Evolutionary conservation across 2,797 vertebrate species (phyloP).

Genomic region (Gobionotothen gibberifrons): DNA sequence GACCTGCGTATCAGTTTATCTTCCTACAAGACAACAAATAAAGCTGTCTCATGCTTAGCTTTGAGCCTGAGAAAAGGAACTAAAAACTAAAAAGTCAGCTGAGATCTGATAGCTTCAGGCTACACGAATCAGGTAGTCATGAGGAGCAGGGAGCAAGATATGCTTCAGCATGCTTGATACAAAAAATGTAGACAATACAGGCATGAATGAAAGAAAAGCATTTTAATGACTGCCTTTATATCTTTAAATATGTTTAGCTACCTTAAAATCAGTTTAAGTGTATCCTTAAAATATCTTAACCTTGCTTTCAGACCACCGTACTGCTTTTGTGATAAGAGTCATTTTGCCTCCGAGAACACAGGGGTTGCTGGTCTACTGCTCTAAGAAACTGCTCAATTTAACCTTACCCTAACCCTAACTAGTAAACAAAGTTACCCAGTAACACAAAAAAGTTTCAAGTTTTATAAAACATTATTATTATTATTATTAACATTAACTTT

Average conservation of each 20-base stretch:
- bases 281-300: no score
- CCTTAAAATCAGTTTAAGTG: no score
- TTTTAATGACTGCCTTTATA: no score
- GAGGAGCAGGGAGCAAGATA: slow-evolving; percentile 18
- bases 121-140: slow-evolving; percentile 28
- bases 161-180: background rate
- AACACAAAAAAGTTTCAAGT: background rate
- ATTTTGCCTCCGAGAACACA: no score
- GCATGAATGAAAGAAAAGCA: no score
- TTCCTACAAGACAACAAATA: slow-evolving; percentile 27
- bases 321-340: no score
- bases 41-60: slow-evolving; percentile 41
- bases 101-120: slow-evolving; percentile 34
- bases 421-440: no score
- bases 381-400: no score
- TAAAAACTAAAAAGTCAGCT: slow-evolving; percentile 32
- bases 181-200: background rate
- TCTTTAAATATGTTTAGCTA: no score
- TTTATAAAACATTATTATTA: background rate
- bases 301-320: no score
- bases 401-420: no score
- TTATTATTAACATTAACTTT: background rate
- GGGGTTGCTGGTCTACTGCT: no score
- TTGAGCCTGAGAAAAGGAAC: slow-evolving; percentile 3
- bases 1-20: slow-evolving; percentile 26